Evolutionary conservation across 2,113 vertebrate species (phyloP).

Genomic region (Burhinus oedicnemus): DNA sequence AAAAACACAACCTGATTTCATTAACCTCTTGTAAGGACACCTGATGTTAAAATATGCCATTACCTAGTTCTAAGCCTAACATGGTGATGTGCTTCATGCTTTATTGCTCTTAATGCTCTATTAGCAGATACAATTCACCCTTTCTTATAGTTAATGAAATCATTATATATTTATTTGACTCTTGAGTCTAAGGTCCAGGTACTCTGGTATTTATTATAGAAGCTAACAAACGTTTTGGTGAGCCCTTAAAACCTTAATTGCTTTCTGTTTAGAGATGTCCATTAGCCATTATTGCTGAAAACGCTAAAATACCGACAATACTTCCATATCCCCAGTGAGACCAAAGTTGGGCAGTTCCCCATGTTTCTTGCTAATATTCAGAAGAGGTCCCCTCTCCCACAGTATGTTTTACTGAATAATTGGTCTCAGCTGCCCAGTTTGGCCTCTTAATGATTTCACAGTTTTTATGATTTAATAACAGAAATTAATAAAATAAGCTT

Average conservation of each 20-base stretch:
- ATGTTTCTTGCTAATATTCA: background rate
- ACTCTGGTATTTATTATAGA: background rate
- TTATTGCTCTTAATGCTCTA: background rate
- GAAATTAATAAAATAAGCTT: slow-evolving; percentile 16
- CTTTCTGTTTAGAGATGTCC: background rate
- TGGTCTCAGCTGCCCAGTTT: background rate
- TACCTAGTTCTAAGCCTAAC: background rate
- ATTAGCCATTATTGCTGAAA: background rate
- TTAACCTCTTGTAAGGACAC: slow-evolving; percentile 28
- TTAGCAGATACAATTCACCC: background rate
- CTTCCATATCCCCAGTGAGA: background rate
- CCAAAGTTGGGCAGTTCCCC: background rate
- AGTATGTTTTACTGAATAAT: background rate
- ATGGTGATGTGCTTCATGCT: background rate
- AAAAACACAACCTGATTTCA: slow-evolving; percentile 2
- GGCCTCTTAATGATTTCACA: background rate
- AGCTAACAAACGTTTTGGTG: background rate
- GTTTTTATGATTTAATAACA: slow-evolving; percentile 25
- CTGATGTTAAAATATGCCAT: background rate
- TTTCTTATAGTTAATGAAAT: background rate
- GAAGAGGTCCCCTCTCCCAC: background rate
- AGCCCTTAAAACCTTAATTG: background rate
- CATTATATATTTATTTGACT: background rate
- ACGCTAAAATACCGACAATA: background rate
- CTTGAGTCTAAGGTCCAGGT: background rate